A percentile compares a stretch with the other conserved stretches of the same genome.
These are phyloP conservation scores for Chlamydotis undulata DNA, from an alignment of 2,113 vertebrate genomes.

Conservation along the genomic window DNA sequence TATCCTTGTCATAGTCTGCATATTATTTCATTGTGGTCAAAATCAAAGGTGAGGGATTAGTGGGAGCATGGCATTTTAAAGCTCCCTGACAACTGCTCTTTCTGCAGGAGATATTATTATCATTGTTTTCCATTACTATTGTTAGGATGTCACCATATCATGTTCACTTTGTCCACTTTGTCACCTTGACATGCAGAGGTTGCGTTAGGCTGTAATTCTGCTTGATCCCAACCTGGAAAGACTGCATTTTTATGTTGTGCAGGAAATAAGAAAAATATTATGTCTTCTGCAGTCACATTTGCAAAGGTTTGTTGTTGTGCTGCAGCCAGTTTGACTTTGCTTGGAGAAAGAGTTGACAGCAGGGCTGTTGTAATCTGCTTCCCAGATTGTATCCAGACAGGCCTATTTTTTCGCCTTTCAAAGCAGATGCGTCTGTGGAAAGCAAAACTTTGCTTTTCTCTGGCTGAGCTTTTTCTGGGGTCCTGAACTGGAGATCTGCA, in stretches of 20 bases:
- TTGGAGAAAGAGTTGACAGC: not conserved
- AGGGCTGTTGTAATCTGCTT: not conserved
- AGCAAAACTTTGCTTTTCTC: not conserved
- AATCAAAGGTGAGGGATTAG: slow-evolving; percentile 29
- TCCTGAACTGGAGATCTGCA: not conserved
- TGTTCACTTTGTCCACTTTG: slow-evolving; percentile 3
- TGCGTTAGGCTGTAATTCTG: not conserved
- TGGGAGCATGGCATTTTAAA: slow-evolving; percentile 18
- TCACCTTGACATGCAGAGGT: not conserved
- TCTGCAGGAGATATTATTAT: not conserved
- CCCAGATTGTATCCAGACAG: not conserved
- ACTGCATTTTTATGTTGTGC: not conserved
- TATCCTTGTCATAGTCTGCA: not conserved
- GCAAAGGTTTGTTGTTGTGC: not conserved
- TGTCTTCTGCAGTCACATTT: not conserved
- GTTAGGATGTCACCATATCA: not conserved
- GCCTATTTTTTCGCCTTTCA: not conserved
- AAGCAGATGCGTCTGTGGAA: not conserved
- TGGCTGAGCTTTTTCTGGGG: not conserved
- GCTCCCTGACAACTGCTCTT: not conserved
- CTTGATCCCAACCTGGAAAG: not conserved
- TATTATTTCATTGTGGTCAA: slow-evolving; percentile 25
- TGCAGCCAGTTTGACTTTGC: not conserved
- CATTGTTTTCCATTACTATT: slow-evolving; percentile 6
- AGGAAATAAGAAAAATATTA: not conserved